phyloP scores from a whole-genome alignment of 2,888 invertebrate species.

The Miltochrista miniata region DNA sequence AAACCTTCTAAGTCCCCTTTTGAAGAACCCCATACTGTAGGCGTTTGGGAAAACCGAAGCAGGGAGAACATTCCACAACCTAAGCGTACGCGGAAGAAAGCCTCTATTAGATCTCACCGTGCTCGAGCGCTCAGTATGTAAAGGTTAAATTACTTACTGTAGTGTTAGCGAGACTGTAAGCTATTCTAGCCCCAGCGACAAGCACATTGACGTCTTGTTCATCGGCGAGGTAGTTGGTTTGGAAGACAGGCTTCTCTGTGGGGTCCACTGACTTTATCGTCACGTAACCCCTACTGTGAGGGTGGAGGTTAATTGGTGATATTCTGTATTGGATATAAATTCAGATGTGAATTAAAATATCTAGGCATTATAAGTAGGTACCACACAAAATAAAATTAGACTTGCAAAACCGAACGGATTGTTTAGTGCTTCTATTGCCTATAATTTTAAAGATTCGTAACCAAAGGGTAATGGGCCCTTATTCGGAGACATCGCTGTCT shows the following conservation, averaged over 20 bases:
- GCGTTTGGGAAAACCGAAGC: no score
- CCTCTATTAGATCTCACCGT: no score
- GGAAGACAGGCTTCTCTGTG: constrained; percentile 87
- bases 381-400: not conserved
- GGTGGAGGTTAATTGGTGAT: constrained; percentile 85
- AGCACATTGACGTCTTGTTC: constrained; percentile 86
- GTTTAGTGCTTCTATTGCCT: no score
- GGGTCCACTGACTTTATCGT: constrained; percentile 87
- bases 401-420: no score
- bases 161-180: constrained; percentile 83
- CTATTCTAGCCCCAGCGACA: constrained; percentile 85
- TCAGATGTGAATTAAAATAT: not conserved
- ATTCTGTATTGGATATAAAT: constrained; percentile 57
- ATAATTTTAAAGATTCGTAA: no score
- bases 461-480: no score
- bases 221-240: constrained; percentile 89
- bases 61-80: no score
- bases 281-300: constrained; percentile 86
- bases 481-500: no score
- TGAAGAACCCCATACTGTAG: no score
- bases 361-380: not conserved
- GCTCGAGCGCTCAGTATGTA: no score
- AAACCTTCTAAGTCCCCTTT: no score
- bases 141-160: constrained; percentile 59
- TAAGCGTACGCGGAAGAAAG: no score